phyloP scores from a whole-genome alignment of 37 sponge, comb jelly and placozoan species.

The Theonella swinhoei region DNA sequence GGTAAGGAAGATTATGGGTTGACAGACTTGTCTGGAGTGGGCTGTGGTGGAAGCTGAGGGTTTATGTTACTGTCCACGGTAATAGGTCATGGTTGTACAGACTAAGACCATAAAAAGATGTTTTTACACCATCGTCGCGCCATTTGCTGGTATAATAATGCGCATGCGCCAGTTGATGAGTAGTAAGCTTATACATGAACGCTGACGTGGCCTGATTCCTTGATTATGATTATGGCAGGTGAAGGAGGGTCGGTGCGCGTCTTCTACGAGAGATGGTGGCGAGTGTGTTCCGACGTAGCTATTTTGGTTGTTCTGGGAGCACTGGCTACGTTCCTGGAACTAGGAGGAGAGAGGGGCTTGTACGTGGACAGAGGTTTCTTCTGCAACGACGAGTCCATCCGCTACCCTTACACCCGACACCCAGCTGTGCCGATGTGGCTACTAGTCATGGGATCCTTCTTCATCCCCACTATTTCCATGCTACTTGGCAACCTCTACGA shows the following conservation, averaged over 20 bases:
- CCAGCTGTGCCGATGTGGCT: constrained; percentile 25
- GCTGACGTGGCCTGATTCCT: too few relatives aligned
- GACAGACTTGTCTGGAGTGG: too few relatives aligned
- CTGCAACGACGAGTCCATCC: constrained; percentile 64
- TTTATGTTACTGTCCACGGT: too few relatives aligned
- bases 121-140: background rate
- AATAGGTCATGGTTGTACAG: too few relatives aligned
- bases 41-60: too few relatives aligned
- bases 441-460: background rate
- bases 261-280: background rate
- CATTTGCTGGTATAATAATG: background rate
- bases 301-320: background rate
- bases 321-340: background rate
- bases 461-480: background rate
- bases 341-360: background rate
- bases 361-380: constrained; percentile 54
- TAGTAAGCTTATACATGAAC: too few relatives aligned
- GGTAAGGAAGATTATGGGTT: too few relatives aligned
- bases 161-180: background rate
- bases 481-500: background rate
- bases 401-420: constrained; percentile 37
- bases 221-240: too few relatives aligned
- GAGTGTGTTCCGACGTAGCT: background rate
- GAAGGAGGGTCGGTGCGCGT: too few relatives aligned
- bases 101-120: background rate